Percentiles rank a stretch among this genome's conserved stretches.
Evolutionary conservation across 2,113 vertebrate genomes (phyloP).

Genomic region (Morphnarchus princeps): DNA sequence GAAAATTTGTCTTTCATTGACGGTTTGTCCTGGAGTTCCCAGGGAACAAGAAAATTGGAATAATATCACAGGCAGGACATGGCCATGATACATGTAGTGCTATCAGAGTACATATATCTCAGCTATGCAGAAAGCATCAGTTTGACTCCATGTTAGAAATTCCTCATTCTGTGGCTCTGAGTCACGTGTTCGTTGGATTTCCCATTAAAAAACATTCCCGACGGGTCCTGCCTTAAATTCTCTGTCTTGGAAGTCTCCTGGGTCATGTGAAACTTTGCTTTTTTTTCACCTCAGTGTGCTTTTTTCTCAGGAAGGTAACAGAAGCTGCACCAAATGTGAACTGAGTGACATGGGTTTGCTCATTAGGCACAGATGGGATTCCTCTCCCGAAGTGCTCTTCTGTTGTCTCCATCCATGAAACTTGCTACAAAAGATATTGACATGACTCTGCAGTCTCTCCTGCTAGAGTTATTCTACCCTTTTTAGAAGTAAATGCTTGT

Average conservation of each 20-base stretch:
- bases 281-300: neutral
- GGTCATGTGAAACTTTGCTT: neutral
- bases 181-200: neutral
- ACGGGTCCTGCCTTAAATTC: neutral
- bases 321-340: neutral
- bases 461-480: neutral
- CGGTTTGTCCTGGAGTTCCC: neutral
- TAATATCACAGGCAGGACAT: neutral
- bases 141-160: neutral
- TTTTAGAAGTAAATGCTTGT: neutral
- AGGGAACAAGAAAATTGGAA: neutral
- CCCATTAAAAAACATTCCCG: neutral
- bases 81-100: neutral
- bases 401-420: neutral
- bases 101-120: neutral
- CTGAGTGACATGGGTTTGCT: neutral
- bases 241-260: neutral
- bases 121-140: neutral
- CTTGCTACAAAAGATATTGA: neutral
- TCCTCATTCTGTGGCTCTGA: neutral
- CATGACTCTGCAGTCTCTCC: neutral
- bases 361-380: neutral
- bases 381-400: neutral
- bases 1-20: neutral
- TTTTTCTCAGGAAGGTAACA: neutral